Base-by-base conservation (phyloP, 2,113 vertebrate genomes). In the Protobothrops flavoviridis region DNA sequence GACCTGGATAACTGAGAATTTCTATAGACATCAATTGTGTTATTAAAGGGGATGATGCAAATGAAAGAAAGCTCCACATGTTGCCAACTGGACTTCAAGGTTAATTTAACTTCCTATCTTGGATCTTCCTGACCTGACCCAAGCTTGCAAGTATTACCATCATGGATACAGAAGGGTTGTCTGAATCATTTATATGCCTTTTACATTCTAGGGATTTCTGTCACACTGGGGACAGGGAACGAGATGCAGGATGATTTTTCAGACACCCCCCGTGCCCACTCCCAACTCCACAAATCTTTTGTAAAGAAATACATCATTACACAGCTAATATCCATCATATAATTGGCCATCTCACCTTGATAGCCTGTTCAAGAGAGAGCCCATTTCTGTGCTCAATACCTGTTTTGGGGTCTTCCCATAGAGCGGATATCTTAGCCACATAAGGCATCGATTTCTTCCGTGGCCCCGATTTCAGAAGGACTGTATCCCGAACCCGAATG, bases 371-470 rank as follows among this genome's bases (percentile, higher is more conserved):
- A n/a, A 10, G 3, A n/a, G 21, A 52, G 4, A 48, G 45, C 45
- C 45, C 0, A 45, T 1, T 87, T 86, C 92, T 81, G 43, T 69
- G 5, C 61, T 39, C 69, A 0, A 8, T 98, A 99, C 99, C 99
- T 98, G 99, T 98, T 96, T 99, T 99, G 3, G 99, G 99, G 93
- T 99, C 99, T 94, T 99, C 99, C 99, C 99, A 99, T 95, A 99
- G 98, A 0, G 99, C 98, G 0, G 99, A 99, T 94, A 99, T 98
- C 98, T 99, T 99, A 89, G 99, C 99, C 92, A 99, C 99, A 0
- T 99, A 99, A 45, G 99, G 99, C 96, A 99, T 98, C 17, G 99
- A 98, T 15, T 99, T 99, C 98, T 99, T 99, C 61, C 98, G 98
- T 5, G 99, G 99, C 91, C 99, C 99, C 0, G 99, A 99, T 93